Base-by-base conservation (phyloP, 2,888 invertebrate species). In the Sinhomidia bicolor region DNA sequence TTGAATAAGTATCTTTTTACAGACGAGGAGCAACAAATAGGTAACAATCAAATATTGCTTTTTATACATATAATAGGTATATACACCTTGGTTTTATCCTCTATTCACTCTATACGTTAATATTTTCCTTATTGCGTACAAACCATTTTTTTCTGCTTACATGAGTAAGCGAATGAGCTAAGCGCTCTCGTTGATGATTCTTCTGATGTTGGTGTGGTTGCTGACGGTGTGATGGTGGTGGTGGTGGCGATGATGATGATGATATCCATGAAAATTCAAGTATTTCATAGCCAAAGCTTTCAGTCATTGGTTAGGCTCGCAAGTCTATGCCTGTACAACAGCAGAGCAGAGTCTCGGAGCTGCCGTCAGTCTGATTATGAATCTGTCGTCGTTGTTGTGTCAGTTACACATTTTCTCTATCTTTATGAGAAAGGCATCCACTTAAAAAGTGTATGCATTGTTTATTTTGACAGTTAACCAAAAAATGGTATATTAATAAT, bases 261-360 rank as follows among this genome's bases (percentile, higher is more conserved):
- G 81, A 81, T 87, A 87, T 87, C 87, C 87, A 87, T 87, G 87
- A 87, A 87, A 87, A 87, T 87, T 87, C 87, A 87, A 87, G 87
- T 82, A 57, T 71, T 80, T 87, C 76, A 47, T 57, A 82, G 62
- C 20, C 20, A 51, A 10, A 81, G 81, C 86, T 86, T 47, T 87
- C 87, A 87, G 87, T 87, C 44, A 86, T 86, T 80, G 86, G 86
- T 62, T 87, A 76, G 81, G 87, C 81, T 74, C 76, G 23, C 47
- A 74, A 86, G 80, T 86, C 86, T 81, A 86, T 81, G n/a, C 80
- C 86, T 17, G 57, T 47, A 12, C 36, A 78, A 12, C 44, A 80
- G 47, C 44, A 32, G 41, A 51, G 68, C 71, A 36, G 51, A 54
- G 17, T 79, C 51, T 79, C 51, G 47, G 54, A 71, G 20, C 26